These are phyloP conservation scores for Diplosoma virens DNA, from an alignment of 23 tunicate species.

Conservation along the genomic window DNA sequence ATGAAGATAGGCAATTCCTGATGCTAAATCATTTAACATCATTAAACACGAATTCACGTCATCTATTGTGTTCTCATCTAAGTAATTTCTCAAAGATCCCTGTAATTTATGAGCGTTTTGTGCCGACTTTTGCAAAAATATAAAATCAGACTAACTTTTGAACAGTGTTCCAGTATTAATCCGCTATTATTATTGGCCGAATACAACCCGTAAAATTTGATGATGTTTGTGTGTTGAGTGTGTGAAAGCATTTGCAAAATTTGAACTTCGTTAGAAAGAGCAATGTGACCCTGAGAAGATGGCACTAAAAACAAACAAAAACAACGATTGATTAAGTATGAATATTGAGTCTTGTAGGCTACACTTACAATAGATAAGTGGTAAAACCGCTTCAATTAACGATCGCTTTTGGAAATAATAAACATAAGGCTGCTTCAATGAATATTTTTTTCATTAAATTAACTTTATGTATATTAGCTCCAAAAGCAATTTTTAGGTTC, in stretches of 20 bases:
- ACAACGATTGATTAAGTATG: too few species aligned
- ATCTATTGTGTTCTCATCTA: constrained; percentile 10
- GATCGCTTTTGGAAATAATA: too few species aligned
- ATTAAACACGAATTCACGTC: neutral
- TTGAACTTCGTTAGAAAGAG: constrained; percentile 11
- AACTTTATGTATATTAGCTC: too few species aligned
- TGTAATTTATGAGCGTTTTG: neutral
- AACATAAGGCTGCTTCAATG: too few species aligned
- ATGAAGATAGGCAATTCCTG: constrained; percentile 45
- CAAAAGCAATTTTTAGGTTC: too few species aligned
- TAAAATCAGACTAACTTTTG: neutral
- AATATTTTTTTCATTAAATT: too few species aligned
- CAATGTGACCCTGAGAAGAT: neutral
- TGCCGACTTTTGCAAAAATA: neutral
- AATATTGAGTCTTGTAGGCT: too few species aligned
- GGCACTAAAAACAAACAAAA: too few species aligned
- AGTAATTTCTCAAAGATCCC: constrained; percentile 45
- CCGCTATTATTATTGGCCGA: neutral
- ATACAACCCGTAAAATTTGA: constrained; percentile 10
- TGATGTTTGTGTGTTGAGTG: neutral
- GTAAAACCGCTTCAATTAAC: too few species aligned
- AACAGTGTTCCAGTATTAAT: constrained; percentile 11
- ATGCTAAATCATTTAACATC: constrained; percentile 18
- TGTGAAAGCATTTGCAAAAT: constrained; percentile 11
- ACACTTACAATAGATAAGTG: too few species aligned